Evolutionary conservation across 2,888 invertebrate species (phyloP).

Genomic region (Aphidoletes aphidimyza): DNA sequence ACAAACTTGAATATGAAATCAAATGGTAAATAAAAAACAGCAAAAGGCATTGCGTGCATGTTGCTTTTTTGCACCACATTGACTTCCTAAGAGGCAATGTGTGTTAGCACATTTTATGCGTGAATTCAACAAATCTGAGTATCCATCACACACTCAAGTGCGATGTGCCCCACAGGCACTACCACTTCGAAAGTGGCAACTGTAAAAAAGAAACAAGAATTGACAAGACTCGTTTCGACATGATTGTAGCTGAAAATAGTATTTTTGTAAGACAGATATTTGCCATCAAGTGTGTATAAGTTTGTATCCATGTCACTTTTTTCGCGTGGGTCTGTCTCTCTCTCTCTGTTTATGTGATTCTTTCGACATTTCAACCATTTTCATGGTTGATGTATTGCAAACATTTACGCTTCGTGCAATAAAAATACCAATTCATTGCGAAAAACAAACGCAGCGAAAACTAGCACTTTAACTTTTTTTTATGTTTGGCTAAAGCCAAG

Average conservation of each 20-base stretch:
- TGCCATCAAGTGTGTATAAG: not conserved
- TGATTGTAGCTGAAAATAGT: not conserved
- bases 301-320: not conserved
- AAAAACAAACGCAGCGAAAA: not conserved
- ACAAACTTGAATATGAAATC: not conserved
- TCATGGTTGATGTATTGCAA: not conserved
- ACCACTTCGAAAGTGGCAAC: too few relatives aligned
- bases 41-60: not conserved
- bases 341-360: not conserved
- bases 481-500: not conserved
- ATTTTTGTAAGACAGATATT: not conserved
- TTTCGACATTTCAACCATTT: not conserved
- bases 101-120: not conserved
- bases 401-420: not conserved
- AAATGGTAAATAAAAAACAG: not conserved
- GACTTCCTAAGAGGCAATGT: not conserved
- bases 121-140: constrained; percentile 14
- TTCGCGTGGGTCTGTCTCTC: too few relatives aligned
- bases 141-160: too few relatives aligned
- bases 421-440: not conserved
- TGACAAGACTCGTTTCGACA: too few relatives aligned
- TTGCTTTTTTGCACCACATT: not conserved
- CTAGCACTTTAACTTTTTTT: not conserved
- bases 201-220: too few relatives aligned
- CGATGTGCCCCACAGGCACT: too few relatives aligned